phyloP scores from a whole-genome alignment of 92 coral and sea anemone species.

The Epizoanthus ramosus region DNA sequence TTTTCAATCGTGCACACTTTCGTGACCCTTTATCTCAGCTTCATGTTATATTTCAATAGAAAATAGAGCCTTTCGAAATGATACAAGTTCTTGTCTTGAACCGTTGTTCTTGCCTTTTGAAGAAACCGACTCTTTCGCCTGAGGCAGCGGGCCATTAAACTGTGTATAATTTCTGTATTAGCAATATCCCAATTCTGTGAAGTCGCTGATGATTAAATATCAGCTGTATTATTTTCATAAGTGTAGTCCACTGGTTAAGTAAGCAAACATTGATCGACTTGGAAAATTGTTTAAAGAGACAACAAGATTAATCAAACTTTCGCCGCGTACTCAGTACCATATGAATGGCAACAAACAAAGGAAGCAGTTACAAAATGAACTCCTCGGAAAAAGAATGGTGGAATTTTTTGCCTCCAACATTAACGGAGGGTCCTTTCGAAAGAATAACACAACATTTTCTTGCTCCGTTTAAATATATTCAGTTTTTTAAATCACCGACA shows the following conservation, averaged over 20 bases:
- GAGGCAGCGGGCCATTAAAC: constrained; percentile 33
- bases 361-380: background rate
- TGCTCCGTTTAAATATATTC: background rate
- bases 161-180: constrained; percentile 38
- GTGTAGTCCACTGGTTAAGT: constrained; percentile 43
- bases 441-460: background rate
- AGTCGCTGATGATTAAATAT: constrained; percentile 35
- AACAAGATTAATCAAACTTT: constrained; percentile 32
- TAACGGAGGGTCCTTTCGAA: background rate
- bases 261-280: constrained; percentile 45
- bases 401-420: background rate
- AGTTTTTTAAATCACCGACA: constrained; percentile 10
- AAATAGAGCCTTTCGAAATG: background rate
- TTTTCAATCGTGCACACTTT: background rate
- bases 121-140: constrained; percentile 37
- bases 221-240: constrained; percentile 37
- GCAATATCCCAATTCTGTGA: constrained; percentile 34
- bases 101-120: constrained; percentile 25
- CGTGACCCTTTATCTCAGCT: background rate
- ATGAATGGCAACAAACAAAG: constrained; percentile 23
- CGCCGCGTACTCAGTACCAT: constrained; percentile 2
- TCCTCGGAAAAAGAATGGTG: background rate
- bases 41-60: background rate
- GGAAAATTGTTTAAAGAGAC: constrained; percentile 30
- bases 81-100: constrained; percentile 23